These are phyloP conservation scores for western clawed frog (Xenopus tropicalis) DNA, from an alignment of 2,113 vertebrate genomes.

Conservation along the genomic window UCB_Xtro_10.0 CM004451.2:86768001-86768500, in stretches of 20 bases:
- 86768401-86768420: no score
- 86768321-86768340: neutral
- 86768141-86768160: neutral
- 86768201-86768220: neutral
- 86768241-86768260: neutral
- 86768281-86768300: neutral
- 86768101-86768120: neutral
- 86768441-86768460: no score
- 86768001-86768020: no score
- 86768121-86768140: neutral
- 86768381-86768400: neutral
- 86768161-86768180: neutral
- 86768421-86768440: no score
- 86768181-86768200: neutral
- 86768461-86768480: no score
- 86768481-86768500: no score
- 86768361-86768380: no score
- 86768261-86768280: constrained; percentile 6
- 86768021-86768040: no score
- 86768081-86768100: neutral
- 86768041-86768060: no score
- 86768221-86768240: neutral
- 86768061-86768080: neutral
- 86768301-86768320: constrained; percentile 1
- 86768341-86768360: no score